phyloP scores from a whole-genome alignment of 2,888 invertebrate species.

The Onthophagus sagittarius region DNA sequence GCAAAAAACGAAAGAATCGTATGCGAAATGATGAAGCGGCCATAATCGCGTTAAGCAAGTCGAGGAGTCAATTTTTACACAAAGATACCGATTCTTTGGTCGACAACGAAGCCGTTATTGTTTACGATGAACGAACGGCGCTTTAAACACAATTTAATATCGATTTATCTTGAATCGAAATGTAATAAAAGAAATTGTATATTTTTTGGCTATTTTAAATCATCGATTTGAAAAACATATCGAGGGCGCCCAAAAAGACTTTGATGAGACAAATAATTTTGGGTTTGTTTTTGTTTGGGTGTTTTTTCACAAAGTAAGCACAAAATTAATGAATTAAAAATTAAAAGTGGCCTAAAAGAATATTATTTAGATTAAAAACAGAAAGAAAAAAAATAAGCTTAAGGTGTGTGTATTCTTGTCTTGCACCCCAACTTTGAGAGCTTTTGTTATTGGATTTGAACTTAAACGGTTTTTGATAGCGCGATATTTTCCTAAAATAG shows the following conservation, averaged over 20 bases:
- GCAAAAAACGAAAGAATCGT: slow-evolving; percentile 74
- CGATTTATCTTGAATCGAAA: no score
- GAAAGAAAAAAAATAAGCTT: neutral
- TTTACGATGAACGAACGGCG: slow-evolving; percentile 77
- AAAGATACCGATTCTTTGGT: slow-evolving; percentile 62
- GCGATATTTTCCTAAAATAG: neutral
- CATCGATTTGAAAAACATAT: no score
- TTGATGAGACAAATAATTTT: no score
- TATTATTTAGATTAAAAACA: neutral
- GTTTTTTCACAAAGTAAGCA: neutral
- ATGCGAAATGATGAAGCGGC: slow-evolving; percentile 81
- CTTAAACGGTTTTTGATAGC: neutral
- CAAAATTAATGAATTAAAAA: neutral
- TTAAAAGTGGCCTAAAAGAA: neutral
- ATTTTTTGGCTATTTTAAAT: no score
- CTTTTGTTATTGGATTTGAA: neutral
- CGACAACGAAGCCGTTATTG: slow-evolving; percentile 75
- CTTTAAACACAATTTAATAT: slow-evolving; percentile 49
- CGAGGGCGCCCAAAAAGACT: no score
- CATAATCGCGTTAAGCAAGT: slow-evolving; percentile 72
- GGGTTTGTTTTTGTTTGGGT: no score
- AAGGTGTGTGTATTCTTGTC: neutral
- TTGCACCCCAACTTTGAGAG: neutral
- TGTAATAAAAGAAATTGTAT: no score
- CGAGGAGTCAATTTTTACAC: slow-evolving; percentile 60